phyloP scores from a whole-genome alignment of 2,797 vertebrate genomes.

The Hypotaenidia okinawae region DNA sequence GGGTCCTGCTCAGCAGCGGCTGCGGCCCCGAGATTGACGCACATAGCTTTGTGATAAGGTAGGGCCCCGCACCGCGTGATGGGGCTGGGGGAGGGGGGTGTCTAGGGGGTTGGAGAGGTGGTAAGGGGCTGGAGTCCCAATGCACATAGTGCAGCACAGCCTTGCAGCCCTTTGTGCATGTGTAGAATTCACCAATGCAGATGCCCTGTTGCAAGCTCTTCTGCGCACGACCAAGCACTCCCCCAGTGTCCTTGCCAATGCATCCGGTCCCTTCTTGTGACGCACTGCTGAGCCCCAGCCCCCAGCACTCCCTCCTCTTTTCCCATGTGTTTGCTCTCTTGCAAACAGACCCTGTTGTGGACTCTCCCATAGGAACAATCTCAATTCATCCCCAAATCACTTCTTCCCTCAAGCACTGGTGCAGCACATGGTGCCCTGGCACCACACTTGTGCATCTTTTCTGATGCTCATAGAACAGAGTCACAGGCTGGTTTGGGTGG shows the following conservation, averaged over 20 bases:
- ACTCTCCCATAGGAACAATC: not conserved
- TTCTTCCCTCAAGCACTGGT: accelerated
- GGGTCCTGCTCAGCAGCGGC: slow-evolving; percentile 92
- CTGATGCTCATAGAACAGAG: not conserved
- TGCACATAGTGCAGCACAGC: not conserved
- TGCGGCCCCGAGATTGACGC: slow-evolving; percentile 92
- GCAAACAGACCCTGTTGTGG: not conserved
- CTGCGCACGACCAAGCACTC: not conserved
- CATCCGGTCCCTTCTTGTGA: accelerated
- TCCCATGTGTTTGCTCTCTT: not conserved
- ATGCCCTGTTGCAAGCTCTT: not conserved
- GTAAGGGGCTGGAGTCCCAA: not conserved
- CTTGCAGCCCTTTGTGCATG: accelerated
- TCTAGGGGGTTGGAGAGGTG: not conserved
- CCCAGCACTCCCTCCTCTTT: not conserved
- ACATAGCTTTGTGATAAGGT: slow-evolving; percentile 95
- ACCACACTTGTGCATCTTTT: not conserved
- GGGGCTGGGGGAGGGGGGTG: not conserved
- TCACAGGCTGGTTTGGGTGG: too few species aligned
- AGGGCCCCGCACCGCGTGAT: accelerated
- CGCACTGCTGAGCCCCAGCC: not conserved
- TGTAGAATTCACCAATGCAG: accelerated
- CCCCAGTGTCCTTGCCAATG: accelerated
- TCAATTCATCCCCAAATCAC: accelerated
- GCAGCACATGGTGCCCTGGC: accelerated